A percentile compares a stretch with the other conserved stretches of the same genome.
Conservation (phyloP, 2,113 vertebrate genomes). For the Bambusicola thoracicus region DNA sequence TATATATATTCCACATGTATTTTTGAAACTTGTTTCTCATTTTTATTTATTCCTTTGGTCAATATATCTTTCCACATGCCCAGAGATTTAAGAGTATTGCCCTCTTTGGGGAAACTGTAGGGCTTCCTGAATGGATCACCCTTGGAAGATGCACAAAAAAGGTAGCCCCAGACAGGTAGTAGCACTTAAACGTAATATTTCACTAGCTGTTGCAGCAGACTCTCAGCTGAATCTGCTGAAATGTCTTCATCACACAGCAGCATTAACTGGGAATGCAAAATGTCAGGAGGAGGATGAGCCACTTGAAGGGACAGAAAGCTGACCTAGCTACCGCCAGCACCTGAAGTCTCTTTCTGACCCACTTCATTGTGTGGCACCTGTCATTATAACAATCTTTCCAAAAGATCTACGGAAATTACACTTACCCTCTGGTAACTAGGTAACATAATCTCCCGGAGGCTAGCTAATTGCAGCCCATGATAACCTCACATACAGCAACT, state of each 20-base stretch:
- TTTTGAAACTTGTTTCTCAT: conserved; percentile 67
- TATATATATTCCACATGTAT: conserved; percentile 71
- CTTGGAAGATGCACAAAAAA: background rate
- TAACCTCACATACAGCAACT: conserved; percentile 94
- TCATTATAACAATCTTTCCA: conserved; percentile 89
- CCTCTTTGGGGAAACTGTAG: background rate
- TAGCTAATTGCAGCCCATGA: conserved; percentile 95
- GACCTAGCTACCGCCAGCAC: conserved; percentile 17
- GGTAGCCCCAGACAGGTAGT: background rate
- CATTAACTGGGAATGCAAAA: conserved; percentile 3
- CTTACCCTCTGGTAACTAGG: conserved; percentile 96
- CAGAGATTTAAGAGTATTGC: background rate
- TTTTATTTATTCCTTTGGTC: conserved; percentile 60
- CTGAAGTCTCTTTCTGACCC: conserved; percentile 79
- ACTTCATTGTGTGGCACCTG: conserved; percentile 91
- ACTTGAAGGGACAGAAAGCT: conserved; percentile 52
- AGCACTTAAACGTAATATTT: conserved; percentile 16
- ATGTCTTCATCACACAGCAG: conserved; percentile 37
- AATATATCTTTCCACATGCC: background rate
- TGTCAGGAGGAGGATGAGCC: conserved; percentile 17
- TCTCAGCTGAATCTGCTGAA: conserved; percentile 35
- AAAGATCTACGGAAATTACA: conserved; percentile 91
- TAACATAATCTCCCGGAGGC: conserved; percentile 96
- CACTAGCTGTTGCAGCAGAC: background rate
- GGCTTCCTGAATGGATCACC: background rate